These are phyloP conservation scores for Aphelenchoides besseyi DNA, from an alignment of 1,140 invertebrate genomes.

Conservation along the genomic window DNA sequence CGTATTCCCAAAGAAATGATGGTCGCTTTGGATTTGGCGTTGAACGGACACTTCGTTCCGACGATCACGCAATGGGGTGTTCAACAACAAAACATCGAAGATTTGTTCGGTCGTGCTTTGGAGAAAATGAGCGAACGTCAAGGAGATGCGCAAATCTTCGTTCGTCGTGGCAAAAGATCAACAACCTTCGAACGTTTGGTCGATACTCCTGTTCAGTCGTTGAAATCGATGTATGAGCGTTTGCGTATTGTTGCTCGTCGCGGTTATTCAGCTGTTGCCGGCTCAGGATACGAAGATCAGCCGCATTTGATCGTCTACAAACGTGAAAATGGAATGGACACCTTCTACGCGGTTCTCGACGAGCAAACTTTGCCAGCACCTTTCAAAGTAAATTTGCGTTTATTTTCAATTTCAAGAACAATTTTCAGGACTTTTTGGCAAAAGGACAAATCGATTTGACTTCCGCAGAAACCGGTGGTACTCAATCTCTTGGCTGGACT, in stretches of 20 bases:
- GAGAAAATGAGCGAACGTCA: constrained; percentile 8
- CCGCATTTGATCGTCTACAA: constrained; percentile 18
- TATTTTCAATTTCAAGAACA: background rate
- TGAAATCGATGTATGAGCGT: constrained; percentile 5
- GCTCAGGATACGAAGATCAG: background rate
- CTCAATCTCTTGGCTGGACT: constrained; percentile 1
- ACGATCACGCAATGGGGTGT: constrained; percentile 38
- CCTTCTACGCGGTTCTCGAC: constrained; percentile 17
- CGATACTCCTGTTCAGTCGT: constrained; percentile 2
- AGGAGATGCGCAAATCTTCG: constrained; percentile 20
- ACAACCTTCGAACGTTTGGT: background rate
- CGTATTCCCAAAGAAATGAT: constrained; percentile 42
- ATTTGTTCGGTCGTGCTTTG: constrained; percentile 30
- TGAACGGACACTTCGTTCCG: constrained; percentile 41
- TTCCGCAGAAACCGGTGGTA: constrained; percentile 20
- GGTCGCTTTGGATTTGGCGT: constrained; percentile 28
- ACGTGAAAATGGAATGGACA: constrained; percentile 21
- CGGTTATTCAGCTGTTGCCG: background rate
- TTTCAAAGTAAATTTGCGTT: background rate
- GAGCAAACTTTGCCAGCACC: constrained; percentile 12
- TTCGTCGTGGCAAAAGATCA: constrained; percentile 2
- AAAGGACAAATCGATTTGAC: constrained; percentile 31
- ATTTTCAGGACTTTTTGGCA: constrained; percentile 24
- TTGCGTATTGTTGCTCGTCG: constrained; percentile 10
- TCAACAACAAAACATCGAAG: constrained; percentile 38